A percentile compares a stretch with the other conserved stretches of the same genome.
Evolutionary conservation across 2,113 vertebrate species (phyloP).

Genomic region (Callaeas wilsoni): DNA sequence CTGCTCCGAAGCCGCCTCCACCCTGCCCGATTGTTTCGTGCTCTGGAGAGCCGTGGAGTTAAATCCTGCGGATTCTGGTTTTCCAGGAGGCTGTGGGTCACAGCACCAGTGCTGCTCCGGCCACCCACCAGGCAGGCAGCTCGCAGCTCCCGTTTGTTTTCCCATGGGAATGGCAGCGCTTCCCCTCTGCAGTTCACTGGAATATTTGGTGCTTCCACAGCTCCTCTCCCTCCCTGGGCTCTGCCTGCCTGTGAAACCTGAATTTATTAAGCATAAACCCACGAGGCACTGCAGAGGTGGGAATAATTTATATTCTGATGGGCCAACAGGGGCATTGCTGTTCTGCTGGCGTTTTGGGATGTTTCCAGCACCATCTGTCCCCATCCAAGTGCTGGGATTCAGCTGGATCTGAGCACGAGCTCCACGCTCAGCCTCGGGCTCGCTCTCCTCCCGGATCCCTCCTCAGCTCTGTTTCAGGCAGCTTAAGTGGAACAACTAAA

Average conservation of each 20-base stretch:
- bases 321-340: background rate
- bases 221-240: background rate
- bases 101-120: background rate
- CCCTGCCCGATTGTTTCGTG: background rate
- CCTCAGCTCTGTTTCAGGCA: background rate
- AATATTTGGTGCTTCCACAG: background rate
- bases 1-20: background rate
- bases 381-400: background rate
- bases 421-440: background rate
- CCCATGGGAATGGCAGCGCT: background rate
- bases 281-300: background rate
- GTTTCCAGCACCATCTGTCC: background rate
- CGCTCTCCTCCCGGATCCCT: background rate
- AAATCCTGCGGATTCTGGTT: background rate
- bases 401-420: background rate
- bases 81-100: conserved; percentile 8
- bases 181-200: background rate
- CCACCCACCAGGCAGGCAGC: conserved; percentile 4
- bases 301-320: background rate
- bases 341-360: background rate
- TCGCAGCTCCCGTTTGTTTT: background rate
- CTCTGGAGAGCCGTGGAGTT: background rate
- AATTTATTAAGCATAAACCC: background rate
- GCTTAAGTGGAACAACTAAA: background rate
- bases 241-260: background rate